Evolutionary conservation across 2,797 vertebrate species (phyloP), one percentile per base, ranked within the genome.

Genomic region (Myotis vivesi): DNA sequence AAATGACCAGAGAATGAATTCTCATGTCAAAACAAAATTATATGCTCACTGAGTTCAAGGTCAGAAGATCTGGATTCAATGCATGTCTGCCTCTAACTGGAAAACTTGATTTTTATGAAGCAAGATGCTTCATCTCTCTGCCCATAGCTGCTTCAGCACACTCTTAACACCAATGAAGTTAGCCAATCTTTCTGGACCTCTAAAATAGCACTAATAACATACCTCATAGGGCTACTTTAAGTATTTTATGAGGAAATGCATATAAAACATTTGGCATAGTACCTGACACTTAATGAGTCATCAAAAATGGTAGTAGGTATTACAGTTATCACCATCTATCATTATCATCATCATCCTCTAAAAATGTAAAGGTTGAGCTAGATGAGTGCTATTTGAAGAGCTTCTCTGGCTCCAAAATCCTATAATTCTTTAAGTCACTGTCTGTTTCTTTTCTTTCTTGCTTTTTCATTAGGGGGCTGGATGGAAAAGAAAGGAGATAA

Each of bases 1-100:
- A 72, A 96, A 94, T 87, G 79, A 91, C 71, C 87, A 92, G n/a
- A 96, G 57, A 96, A 94, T 66, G 68, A 94, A 82, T 88, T 44
- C 36, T 91, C 59, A 75, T 84, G 51, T 91, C 51, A 95, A 94
- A 96, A 94, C 16, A 79, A 94, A 94, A 96, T 88, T 30, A 79
- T 7, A 51, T 64, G 20, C 69, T 93, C 38, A 85, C 8, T 68
- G 86, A 86, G 38, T 81, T 94, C 81, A 94, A 82, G 51, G 81
- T 85, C 64, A 96, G 69, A 23, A 95, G 33, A 94, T 23, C 10
- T 73, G 38, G 49, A 86, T 69, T 94, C 68, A 82, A 59, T 41
- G 66, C 66, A 62, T 20, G 55, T 72, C 73, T 88, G 51, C 80
- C 79, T 89, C 59, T 94, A 83, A 76, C n/a, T 57, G 49, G 76